Conservation (phyloP, 2,888 invertebrate genomes). For the Xestia c-nigrum region DNA sequence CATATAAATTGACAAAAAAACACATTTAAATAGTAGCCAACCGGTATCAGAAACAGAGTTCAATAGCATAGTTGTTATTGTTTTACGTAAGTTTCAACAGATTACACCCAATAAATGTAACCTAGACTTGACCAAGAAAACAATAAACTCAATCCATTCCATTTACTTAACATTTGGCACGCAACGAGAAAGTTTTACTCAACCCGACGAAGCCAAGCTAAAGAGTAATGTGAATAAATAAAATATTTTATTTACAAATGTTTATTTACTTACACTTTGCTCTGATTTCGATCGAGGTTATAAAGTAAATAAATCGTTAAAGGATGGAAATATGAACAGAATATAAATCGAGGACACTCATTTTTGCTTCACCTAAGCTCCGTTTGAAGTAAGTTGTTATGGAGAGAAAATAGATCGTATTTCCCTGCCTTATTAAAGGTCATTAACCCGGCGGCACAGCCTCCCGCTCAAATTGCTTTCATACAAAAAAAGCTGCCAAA, state of each 20-base stretch:
- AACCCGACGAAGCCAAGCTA: neutral
- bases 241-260: neutral
- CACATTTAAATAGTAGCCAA: too few species aligned
- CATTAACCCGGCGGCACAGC: neutral
- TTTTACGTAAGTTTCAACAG: neutral
- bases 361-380: neutral
- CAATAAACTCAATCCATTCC: conserved; percentile 14
- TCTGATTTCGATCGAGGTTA: neutral
- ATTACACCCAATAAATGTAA: neutral
- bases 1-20: too few species aligned
- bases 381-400: neutral
- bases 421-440: conserved; percentile 2
- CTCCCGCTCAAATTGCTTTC: neutral
- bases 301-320: neutral
- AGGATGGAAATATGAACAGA: neutral
- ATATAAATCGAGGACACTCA: neutral
- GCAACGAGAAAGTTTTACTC: conserved; percentile 21
- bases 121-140: neutral
- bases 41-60: too few species aligned
- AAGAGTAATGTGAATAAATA: conserved; percentile 3
- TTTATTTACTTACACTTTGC: neutral
- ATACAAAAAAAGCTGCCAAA: neutral
- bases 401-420: neutral
- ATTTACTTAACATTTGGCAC: conserved; percentile 48
- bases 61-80: neutral